Percentiles rank a stretch among this genome's conserved stretches.
phyloP scores from a whole-genome alignment of 2,888 invertebrate genomes.

The Philaethria dido region DNA sequence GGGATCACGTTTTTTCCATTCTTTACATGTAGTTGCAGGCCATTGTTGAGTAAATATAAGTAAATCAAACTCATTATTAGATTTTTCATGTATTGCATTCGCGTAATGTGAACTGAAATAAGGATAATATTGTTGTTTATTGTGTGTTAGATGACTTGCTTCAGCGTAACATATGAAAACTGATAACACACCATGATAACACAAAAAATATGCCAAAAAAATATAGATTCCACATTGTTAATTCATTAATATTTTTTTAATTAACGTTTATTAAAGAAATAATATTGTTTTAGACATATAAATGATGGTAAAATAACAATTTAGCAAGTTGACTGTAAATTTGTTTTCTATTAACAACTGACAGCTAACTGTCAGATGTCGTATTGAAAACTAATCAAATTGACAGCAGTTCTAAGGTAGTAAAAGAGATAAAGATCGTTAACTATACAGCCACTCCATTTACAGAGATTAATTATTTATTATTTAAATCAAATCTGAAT shows the following conservation, averaged over 20 bases:
- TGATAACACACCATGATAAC: slow-evolving; percentile 26
- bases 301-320: background rate
- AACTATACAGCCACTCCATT: background rate
- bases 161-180: background rate
- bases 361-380: background rate
- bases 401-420: background rate
- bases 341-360: slow-evolving; percentile 7
- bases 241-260: background rate
- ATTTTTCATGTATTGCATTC: slow-evolving; percentile 38
- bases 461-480: background rate
- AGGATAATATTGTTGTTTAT: slow-evolving; percentile 1
- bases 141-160: background rate
- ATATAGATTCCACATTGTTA: slow-evolving; percentile 12
- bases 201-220: slow-evolving; percentile 13
- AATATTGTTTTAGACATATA: background rate
- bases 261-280: background rate
- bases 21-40: slow-evolving; percentile 86
- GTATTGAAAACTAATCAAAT: background rate
- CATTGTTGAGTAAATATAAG: slow-evolving; percentile 92
- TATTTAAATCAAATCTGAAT: too few species aligned
- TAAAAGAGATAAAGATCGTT: background rate
- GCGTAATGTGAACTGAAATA: slow-evolving; percentile 48
- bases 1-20: slow-evolving; percentile 86
- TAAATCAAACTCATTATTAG: slow-evolving; percentile 86
- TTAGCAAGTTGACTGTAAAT: background rate